phyloP scores from a whole-genome alignment of 2,797 vertebrate species.

The Philypnodon macrostomus region DNA sequence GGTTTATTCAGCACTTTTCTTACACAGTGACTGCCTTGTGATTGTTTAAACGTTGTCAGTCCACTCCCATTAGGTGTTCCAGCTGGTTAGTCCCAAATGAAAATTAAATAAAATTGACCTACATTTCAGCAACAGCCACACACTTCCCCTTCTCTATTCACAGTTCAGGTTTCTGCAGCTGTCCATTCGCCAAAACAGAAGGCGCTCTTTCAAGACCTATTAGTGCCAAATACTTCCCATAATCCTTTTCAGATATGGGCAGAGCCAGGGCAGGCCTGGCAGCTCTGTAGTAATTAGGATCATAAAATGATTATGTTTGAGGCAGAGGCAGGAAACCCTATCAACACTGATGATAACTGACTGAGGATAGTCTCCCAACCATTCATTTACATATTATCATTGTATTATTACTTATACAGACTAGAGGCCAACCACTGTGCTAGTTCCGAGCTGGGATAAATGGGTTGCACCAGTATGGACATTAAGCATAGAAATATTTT shows the following conservation, averaged over 20 bases:
- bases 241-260: conserved; percentile 60
- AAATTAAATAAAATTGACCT: conserved; percentile 30
- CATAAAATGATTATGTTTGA: conserved; percentile 62
- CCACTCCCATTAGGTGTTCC: conserved; percentile 5
- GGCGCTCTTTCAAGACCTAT: conserved; percentile 62
- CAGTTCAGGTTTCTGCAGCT: conserved; percentile 64
- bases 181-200: conserved; percentile 58
- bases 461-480: too few species aligned
- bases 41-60: conserved; percentile 15
- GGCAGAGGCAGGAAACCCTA: conserved; percentile 56
- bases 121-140: conserved; percentile 29
- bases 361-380: too few species aligned
- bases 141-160: conserved; percentile 26
- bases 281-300: conserved; percentile 51
- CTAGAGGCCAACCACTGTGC: too few species aligned
- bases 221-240: conserved; percentile 53
- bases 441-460: too few species aligned
- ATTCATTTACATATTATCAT: too few species aligned
- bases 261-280: conserved; percentile 52
- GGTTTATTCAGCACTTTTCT: neutral
- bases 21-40: conserved; percentile 6
- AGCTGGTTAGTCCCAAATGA: conserved; percentile 17
- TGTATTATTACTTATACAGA: too few species aligned
- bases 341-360: conserved; percentile 48
- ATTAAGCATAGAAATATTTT: too few species aligned